These are phyloP conservation scores for Nomada ferruginata DNA, from an alignment of 2,888 invertebrate species.

Conservation along the genomic window DNA sequence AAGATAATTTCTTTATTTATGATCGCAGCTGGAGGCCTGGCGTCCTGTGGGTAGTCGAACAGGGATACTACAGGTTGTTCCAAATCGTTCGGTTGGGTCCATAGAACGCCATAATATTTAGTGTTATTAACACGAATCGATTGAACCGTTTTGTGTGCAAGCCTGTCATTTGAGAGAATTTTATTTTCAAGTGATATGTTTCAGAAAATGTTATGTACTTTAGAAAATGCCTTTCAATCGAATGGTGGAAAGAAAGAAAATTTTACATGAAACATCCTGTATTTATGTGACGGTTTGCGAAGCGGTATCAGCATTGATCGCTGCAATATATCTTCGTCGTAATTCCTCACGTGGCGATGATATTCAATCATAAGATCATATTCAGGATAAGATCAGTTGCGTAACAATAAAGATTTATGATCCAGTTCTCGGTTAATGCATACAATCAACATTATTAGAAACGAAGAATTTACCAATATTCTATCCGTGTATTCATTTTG, in stretches of 20 bases:
- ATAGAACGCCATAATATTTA: too few relatives aligned
- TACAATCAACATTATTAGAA: not conserved
- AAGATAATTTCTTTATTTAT: constrained; percentile 63
- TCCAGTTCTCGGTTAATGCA: constrained; percentile 14
- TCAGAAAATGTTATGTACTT: too few relatives aligned
- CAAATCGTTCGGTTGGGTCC: too few relatives aligned
- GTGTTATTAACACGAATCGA: too few relatives aligned
- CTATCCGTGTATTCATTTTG: not conserved
- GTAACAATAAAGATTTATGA: constrained; percentile 23
- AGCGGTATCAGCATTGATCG: constrained; percentile 22
- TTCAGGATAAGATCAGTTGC: constrained; percentile 25
- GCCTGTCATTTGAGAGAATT: too few relatives aligned
- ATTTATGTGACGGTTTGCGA: constrained; percentile 13
- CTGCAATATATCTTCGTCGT: constrained; percentile 14
- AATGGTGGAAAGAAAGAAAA: not conserved
- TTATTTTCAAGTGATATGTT: too few relatives aligned
- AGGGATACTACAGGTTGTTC: not conserved
- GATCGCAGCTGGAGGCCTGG: constrained; percentile 17
- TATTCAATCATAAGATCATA: constrained; percentile 26
- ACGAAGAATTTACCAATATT: not conserved
- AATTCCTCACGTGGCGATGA: constrained; percentile 20
- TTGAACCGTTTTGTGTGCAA: too few relatives aligned
- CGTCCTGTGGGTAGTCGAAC: constrained; percentile 27
- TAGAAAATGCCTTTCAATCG: too few relatives aligned
- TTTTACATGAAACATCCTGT: not conserved